Conservation (phyloP, 2,797 vertebrate species). For the Hafferia zeledoni region DNA sequence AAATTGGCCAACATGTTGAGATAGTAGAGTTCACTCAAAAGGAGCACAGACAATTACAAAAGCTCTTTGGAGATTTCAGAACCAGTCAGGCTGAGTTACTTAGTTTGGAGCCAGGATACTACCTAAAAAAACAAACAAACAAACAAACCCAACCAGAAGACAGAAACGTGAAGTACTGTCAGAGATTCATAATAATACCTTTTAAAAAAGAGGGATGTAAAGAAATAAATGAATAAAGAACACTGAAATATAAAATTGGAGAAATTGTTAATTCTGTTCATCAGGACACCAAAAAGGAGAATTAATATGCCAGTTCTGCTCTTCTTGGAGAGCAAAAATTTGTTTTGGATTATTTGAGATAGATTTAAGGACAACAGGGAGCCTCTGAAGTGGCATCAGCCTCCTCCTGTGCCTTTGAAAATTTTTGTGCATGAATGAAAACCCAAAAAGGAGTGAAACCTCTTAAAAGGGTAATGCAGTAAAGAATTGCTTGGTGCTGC, state of each 20-base stretch:
- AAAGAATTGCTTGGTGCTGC: background rate
- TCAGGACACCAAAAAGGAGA: background rate
- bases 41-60: background rate
- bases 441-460: background rate
- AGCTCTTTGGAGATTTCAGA: slow-evolving; percentile 16
- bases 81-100: background rate
- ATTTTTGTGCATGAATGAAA: background rate
- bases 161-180: background rate
- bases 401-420: background rate
- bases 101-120: background rate
- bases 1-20: slow-evolving; percentile 13
- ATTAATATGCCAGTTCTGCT: background rate
- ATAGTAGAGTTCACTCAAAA: background rate
- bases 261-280: background rate
- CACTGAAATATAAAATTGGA: background rate
- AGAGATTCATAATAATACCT: background rate
- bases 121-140: background rate
- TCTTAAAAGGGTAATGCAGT: background rate
- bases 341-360: background rate
- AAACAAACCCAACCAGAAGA: background rate
- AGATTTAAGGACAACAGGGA: background rate
- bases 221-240: background rate
- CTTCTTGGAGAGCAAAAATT: background rate
- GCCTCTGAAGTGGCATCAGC: background rate
- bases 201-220: background rate